Base-by-base conservation (phyloP, 1,140 invertebrate genomes). In the Aporrectodea caliginosa region DNA sequence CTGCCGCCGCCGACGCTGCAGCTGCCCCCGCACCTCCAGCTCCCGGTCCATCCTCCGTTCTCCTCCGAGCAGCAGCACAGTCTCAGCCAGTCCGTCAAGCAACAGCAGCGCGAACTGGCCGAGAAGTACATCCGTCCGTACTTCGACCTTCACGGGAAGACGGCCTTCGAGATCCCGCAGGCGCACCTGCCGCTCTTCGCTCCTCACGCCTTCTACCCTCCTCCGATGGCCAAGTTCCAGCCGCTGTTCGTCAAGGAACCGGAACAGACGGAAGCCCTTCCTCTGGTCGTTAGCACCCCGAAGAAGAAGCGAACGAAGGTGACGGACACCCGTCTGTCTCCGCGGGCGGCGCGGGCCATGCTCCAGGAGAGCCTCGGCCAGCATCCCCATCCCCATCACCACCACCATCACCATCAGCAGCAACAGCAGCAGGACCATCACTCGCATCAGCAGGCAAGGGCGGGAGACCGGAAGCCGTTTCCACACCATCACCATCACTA, bases 301-400 rank as follows among this genome's bases (percentile, higher is more conserved):
- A 97, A 97, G 89, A 79, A 81, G 69, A 98, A 97, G 90, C 91
- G 96, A 29, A 96, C 98, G 86, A 98, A 98, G 92, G 90, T 98
- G 78, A 98, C 96, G 22, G 96, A 98, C 87, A 97, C 96, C 69
- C 91, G 96, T 80, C 94, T 98, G 78, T 97, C 95, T 14, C 95
- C 96, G 1, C 83, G 87, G 16, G 86, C 87, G 76, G 86, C 87
- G 70, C 80, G 86, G n/a, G 85, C 84, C 70, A 81, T 88, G 33
- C 82, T 88, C 1, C 86, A 86, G 78, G 87, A 85, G 35, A 33
- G 81, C 84, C 80, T 84, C 81, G 82, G 80, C 82, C 81, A 70
- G 77, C 78, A 81, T 32, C 80, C 85, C 22, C 68, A 35, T 27
- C 30, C 22, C 33, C 77, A n/a, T 35, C 68, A 58, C 72, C 78